phyloP scores from a whole-genome alignment of 2,113 vertebrate genomes.

The Syngnathus floridae region DNA sequence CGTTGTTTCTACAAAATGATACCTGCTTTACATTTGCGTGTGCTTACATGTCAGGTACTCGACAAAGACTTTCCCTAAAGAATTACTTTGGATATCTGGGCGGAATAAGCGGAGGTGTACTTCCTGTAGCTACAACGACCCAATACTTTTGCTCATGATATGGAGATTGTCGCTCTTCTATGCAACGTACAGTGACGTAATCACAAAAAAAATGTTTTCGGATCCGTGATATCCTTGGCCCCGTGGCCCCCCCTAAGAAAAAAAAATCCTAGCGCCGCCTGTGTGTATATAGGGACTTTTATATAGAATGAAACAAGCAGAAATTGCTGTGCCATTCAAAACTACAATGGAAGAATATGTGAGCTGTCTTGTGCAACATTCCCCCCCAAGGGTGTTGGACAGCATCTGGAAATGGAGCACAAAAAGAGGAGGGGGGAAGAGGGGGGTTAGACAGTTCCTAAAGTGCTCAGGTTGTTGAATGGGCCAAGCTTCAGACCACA shows the following conservation, averaged over 20 bases:
- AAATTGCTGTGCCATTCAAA: neutral
- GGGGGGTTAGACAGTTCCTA: constrained; percentile 32
- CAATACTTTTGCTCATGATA: neutral
- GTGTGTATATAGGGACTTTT: too few relatives aligned
- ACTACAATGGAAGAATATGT: neutral
- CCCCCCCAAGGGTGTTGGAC: constrained; percentile 15
- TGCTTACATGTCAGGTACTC: neutral
- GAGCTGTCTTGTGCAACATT: constrained; percentile 22
- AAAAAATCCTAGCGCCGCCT: too few relatives aligned
- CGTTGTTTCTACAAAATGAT: neutral
- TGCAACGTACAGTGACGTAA: constrained; percentile 3
- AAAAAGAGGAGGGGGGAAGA: constrained; percentile 15
- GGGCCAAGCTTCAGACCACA: constrained; percentile 42
- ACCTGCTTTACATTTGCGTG: neutral
- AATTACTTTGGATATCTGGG: neutral
- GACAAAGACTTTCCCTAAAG: neutral
- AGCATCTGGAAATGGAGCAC: constrained; percentile 49
- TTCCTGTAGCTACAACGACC: neutral
- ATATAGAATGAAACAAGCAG: neutral
- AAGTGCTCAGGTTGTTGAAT: constrained; percentile 44
- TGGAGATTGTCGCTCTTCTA: constrained; percentile 3
- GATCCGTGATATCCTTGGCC: too few relatives aligned
- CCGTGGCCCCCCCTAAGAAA: too few relatives aligned
- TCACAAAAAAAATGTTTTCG: too few relatives aligned
- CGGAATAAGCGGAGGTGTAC: neutral